These are phyloP conservation scores for Heptranchias perlo DNA, from an alignment of 2,113 vertebrate genomes.

Conservation along the genomic window DNA sequence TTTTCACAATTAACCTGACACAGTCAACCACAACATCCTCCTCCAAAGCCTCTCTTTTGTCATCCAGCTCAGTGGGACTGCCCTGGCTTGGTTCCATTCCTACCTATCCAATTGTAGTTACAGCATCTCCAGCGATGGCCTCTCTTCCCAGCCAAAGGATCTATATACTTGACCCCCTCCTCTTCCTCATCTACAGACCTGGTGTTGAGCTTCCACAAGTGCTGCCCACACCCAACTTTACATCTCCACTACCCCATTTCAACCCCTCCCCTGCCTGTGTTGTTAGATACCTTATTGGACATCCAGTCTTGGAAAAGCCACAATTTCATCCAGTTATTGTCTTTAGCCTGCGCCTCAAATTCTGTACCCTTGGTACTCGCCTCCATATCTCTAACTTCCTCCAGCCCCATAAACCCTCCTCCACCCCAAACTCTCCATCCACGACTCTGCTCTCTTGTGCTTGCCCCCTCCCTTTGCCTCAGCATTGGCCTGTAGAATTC, in stretches of 20 bases:
- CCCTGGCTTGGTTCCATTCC: too few species aligned
- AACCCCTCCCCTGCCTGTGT: neutral
- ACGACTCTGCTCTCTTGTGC: neutral
- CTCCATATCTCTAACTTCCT: too few species aligned
- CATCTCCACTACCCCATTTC: neutral
- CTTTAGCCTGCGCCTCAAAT: neutral
- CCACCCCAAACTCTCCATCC: too few species aligned
- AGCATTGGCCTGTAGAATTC: neutral
- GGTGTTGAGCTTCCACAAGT: neutral
- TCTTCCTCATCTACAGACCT: neutral
- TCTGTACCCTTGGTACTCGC: too few species aligned
- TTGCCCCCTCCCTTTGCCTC: neutral
- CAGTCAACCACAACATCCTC: neutral
- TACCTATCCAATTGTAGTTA: neutral
- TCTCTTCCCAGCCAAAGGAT: neutral
- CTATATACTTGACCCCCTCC: neutral
- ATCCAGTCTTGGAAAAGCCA: neutral
- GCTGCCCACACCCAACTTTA: neutral
- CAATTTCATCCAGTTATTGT: neutral
- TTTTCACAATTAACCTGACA: neutral
- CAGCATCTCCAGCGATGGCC: neutral
- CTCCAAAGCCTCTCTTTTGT: neutral
- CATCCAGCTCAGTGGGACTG: neutral
- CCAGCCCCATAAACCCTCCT: neutral
- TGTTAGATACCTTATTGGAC: neutral